Evolutionary conservation across 2,888 invertebrate species (phyloP).

Genomic region (Epirrhoe tristata): DNA sequence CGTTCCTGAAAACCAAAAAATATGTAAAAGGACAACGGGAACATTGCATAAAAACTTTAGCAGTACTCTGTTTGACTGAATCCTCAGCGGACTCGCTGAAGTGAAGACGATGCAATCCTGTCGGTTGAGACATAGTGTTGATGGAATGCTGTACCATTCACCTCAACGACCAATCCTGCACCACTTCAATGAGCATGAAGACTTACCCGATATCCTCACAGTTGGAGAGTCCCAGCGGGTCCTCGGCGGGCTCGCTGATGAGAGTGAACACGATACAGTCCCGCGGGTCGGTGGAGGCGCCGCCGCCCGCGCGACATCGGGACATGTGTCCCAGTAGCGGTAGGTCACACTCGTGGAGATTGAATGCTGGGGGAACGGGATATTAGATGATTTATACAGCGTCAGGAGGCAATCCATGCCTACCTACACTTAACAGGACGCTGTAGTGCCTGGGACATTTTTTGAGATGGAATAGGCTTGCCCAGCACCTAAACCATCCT

Average conservation of each 20-base stretch:
- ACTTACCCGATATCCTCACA: slow-evolving; percentile 68
- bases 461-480: no score
- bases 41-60: no score
- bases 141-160: slow-evolving; percentile 52
- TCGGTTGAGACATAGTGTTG: slow-evolving; percentile 57
- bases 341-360: slow-evolving; percentile 57
- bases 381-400: neutral
- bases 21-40: no score
- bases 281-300: slow-evolving; percentile 37
- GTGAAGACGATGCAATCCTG: slow-evolving; percentile 61
- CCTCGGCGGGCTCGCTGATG: slow-evolving; percentile 69
- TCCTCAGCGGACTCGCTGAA: slow-evolving; percentile 67
- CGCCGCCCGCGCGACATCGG: slow-evolving; percentile 46
- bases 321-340: slow-evolving; percentile 60
- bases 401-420: no score
- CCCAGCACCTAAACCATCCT: no score
- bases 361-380: slow-evolving; percentile 51
- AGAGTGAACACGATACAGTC: slow-evolving; percentile 65
- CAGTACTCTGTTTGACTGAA: no score
- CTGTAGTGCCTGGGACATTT: no score
- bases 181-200: no score
- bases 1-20: no score
- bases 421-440: no score
- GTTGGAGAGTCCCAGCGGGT: slow-evolving; percentile 61
- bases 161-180: no score